Percentiles rank a stretch among this genome's conserved stretches.
Evolutionary conservation across 2,113 vertebrate species (phyloP).

Genomic region (Prunella fulvescens): DNA sequence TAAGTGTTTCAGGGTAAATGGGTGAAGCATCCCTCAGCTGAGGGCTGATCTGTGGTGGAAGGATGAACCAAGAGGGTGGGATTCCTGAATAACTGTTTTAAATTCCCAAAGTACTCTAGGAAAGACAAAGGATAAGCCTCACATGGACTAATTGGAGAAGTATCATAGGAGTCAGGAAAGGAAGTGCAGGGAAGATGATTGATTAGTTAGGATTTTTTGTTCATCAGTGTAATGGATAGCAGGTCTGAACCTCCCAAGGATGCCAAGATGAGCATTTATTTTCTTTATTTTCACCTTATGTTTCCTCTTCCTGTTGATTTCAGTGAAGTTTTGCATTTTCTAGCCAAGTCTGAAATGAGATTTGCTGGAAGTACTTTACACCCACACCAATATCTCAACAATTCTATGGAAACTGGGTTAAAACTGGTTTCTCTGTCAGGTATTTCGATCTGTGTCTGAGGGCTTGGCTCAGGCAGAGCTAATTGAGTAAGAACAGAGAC

Average conservation of each 20-base stretch:
- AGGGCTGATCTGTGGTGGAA: not conserved
- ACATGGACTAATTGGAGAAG: not conserved
- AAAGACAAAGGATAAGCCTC: not conserved
- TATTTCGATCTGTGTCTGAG: not conserved
- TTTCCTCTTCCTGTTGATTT: not conserved
- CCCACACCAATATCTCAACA: not conserved
- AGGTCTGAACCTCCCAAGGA: not conserved
- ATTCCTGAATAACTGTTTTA: not conserved
- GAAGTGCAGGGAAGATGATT: not conserved
- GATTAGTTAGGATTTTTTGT: not conserved
- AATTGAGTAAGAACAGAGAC: not conserved
- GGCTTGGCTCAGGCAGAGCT: not conserved
- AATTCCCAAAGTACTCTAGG: not conserved
- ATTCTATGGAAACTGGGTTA: not conserved
- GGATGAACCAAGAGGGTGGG: not conserved
- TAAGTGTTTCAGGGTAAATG: not conserved
- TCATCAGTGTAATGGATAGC: not conserved
- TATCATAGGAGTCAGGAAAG: not conserved
- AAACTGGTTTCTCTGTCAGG: not conserved
- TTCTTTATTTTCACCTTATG: not conserved
- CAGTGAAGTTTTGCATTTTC: not conserved
- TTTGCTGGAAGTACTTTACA: not conserved
- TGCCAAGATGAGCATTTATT: not conserved
- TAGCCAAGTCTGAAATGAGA: not conserved
- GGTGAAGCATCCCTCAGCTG: not conserved